Evolutionary conservation across 2,113 vertebrate species (phyloP), one percentile per base, ranked within the genome.

Genomic region (Dicrurus megarhynchus): DNA sequence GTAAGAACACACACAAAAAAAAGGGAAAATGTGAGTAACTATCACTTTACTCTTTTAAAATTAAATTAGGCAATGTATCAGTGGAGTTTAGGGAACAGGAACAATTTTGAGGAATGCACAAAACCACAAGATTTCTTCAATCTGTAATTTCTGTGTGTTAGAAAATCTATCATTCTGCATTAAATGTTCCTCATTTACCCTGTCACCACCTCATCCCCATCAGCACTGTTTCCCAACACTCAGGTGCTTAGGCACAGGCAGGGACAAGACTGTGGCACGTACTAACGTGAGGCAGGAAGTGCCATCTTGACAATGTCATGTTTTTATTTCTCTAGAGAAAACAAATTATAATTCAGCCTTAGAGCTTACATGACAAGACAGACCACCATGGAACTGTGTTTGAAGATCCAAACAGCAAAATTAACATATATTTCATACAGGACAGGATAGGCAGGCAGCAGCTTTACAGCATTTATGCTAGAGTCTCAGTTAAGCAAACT

Each of bases 1-100:
- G 75, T 77, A 86, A 79, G 63, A 90, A 56, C 30, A 56, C 17
- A 53, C 33, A 84, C 73, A 82, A 75, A 84, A 70, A 82, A 60
- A 70, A 20, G 10, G 35, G 57, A 82, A 97, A 96, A 79, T 65
- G 64, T 89, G 65, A 35, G 39, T 65, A 97, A 93, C 79, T 92
- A 90, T 96, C 75, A 90, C 73, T 96, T 96, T 78, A 75, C 33
- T 63, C 55, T 57, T 73, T 93, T 64, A 55, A 94, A 95, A 94
- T 69, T 30, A 94, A 94, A 95, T 89, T 55, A 91, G 59, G 75
- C 1, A 0, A 88, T 53, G 19, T 81, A 78, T 92, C 85, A 90
- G 57, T 55, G 81, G 39, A 84, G 44, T 83, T 93, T 13, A 65
- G 82, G 93, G 90, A 90, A 94, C 50, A 92, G 56, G 44, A 77